Evolutionary conservation across 1,140 invertebrate species (phyloP).

Genomic region (Meloidogyne chitwoodi): DNA sequence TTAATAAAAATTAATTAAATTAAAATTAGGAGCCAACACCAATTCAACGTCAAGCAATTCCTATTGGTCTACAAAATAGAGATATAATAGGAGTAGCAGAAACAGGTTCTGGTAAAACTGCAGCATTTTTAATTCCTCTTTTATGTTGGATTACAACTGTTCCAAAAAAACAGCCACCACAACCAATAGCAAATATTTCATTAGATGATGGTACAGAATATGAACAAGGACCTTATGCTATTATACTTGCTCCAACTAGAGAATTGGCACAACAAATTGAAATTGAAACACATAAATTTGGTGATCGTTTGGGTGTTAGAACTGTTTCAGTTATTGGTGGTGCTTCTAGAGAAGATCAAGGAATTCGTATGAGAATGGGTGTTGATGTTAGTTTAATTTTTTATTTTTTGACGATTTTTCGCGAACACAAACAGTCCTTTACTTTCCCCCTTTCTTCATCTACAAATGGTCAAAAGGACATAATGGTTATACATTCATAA

Average conservation of each 20-base stretch:
- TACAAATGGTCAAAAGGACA: too few species aligned
- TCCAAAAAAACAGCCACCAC: constrained; percentile 75
- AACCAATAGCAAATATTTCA: not conserved
- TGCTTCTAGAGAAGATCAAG: constrained; percentile 93
- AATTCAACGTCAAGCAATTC: constrained; percentile 97
- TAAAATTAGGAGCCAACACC: constrained; percentile 80
- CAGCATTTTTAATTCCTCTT: constrained; percentile 94
- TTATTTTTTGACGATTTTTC: too few species aligned
- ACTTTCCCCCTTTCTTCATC: too few species aligned
- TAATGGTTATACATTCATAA: too few species aligned
- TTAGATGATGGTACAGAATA: constrained; percentile 66
- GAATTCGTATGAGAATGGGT: constrained; percentile 87
- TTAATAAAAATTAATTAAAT: too few species aligned
- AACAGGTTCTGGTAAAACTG: constrained; percentile 94
- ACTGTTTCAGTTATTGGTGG: constrained; percentile 98
- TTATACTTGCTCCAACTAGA: constrained; percentile 95
- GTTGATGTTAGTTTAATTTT: constrained; percentile 72
- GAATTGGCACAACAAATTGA: constrained; percentile 99
- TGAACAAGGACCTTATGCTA: constrained; percentile 90
- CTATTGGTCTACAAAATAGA: constrained; percentile 92
- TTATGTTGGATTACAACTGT: constrained; percentile 95
- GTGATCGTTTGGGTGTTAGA: constrained; percentile 83
- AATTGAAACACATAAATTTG: constrained; percentile 97
- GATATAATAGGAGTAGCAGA: constrained; percentile 99
- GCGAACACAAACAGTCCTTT: too few species aligned